Evolutionary conservation across 2,888 invertebrate species (phyloP), one percentile per base, ranked within the genome.

Genomic region (Heteromurus nitidus): DNA sequence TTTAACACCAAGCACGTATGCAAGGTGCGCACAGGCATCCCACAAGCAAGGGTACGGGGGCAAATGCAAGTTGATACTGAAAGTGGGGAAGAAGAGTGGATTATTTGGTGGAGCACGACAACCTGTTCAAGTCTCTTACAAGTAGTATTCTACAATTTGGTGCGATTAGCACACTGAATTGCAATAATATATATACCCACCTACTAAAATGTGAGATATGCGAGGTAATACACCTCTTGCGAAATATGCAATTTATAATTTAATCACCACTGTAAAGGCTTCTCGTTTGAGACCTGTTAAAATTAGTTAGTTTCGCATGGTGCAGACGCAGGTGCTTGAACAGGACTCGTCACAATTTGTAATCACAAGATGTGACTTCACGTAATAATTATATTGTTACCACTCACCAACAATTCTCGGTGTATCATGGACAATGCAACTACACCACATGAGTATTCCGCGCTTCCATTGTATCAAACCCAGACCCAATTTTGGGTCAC

Each of bases 61-160:
- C 31, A 83, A 83, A 44, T 83, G 83, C 62, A 75, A 80, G 47
- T 42, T 83, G 1, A 80, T 83, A 1, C 42, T 83, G n/a, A 83
- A 72, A 62, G 75, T 80, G 20, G 64, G 73, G 3, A 80, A 53
- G n/a, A 73, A 62, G 44, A 26, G 11, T 28, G 53, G 53, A n/a
- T n/a, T 47, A 3, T 53, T 65, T 58, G 36, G 16, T 1, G 26
- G 31, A 53, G 18, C 28, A 31, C 64, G 30, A 1, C 47, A 62
- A n/a, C 70, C 68, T 0, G 81, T 81, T 13, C 28, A 28, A 42
- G 64, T 75, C 0, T 81, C 74, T 7, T 80, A 68, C 58, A n/a
- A 50, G 16, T 30, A 7, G 20, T 42, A 24, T 2, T 11, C 30
- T 36, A 36, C 5, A 36, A 13, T 36, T 36, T 36, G 36, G 5